These are phyloP conservation scores for Myotis findleyi DNA, from an alignment of 2,797 vertebrate species.

Conservation along the genomic window DNA sequence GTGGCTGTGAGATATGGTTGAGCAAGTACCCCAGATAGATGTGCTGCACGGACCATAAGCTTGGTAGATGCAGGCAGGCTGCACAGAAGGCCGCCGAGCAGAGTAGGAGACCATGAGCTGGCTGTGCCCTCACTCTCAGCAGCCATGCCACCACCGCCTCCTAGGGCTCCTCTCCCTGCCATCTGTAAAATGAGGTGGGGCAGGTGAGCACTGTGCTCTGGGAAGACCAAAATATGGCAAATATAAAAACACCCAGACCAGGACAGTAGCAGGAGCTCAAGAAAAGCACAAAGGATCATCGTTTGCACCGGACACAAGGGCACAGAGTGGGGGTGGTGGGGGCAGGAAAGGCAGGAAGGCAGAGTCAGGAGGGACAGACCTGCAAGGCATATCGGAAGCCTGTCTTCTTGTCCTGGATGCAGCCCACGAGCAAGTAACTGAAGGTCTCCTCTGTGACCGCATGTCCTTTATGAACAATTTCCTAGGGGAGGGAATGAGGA, in stretches of 20 bases:
- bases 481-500: constrained; percentile 86
- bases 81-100: not conserved
- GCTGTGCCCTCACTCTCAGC: not conserved
- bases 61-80: not conserved
- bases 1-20: not conserved
- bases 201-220: not conserved
- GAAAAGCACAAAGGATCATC: not conserved
- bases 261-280: not conserved
- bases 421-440: constrained; percentile 95
- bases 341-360: not conserved
- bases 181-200: not conserved
- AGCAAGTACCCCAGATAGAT: not conserved
- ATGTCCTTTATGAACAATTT: constrained; percentile 93
- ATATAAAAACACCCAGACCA: fast-evolving
- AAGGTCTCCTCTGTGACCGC: constrained; percentile 92
- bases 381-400: constrained; percentile 94
- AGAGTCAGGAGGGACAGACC: constrained; percentile 84
- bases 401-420: constrained; percentile 91
- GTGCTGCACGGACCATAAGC: not conserved
- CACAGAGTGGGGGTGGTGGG: fast-evolving
- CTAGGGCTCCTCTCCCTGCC: fast-evolving
- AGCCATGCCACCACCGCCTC: not conserved
- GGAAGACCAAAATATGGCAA: not conserved
- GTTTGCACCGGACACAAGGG: fast-evolving
- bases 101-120: not conserved